Percentiles rank a stretch among this genome's conserved stretches.
Conservation (phyloP, 1,140 invertebrate species). For the Macrobrachium rosenbergii region DNA sequence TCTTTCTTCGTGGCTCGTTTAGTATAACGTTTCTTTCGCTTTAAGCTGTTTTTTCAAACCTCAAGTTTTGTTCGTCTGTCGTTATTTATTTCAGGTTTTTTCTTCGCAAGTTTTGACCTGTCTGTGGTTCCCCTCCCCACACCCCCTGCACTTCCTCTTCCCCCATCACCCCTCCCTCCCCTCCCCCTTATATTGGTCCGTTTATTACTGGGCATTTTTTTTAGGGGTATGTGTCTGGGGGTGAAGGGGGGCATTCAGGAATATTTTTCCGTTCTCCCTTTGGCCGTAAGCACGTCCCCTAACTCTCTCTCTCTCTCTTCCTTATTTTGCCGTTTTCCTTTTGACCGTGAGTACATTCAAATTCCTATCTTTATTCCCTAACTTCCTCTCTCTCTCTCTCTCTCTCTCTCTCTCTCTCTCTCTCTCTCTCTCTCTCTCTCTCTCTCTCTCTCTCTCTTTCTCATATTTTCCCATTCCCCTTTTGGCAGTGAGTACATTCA, state of each 20-base stretch:
- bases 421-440: conserved; percentile 27
- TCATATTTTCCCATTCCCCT: not conserved
- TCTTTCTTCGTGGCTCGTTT: not conserved
- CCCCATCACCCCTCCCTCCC: not conserved
- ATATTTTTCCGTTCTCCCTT: too few species aligned
- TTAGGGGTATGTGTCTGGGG: too few species aligned
- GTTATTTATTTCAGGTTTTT: not conserved
- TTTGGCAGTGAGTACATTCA: not conserved
- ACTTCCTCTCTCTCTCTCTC: conserved; percentile 24
- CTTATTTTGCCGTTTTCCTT: not conserved
- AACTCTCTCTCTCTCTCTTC: not conserved
- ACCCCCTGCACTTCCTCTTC: not conserved
- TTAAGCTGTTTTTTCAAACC: not conserved
- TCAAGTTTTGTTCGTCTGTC: not conserved
- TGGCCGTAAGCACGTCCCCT: not conserved
- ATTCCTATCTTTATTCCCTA: not conserved
- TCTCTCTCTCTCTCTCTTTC: conserved; percentile 13
- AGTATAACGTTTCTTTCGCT: not conserved
- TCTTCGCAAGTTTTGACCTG: not conserved
- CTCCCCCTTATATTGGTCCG: too few species aligned
- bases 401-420: conserved; percentile 36
- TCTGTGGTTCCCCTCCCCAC: not conserved
- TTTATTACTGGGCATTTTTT: too few species aligned
- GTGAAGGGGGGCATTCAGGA: too few species aligned
- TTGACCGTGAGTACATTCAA: not conserved